Conservation (phyloP, 2,797 vertebrate genomes). For the Tapera naevia region DNA sequence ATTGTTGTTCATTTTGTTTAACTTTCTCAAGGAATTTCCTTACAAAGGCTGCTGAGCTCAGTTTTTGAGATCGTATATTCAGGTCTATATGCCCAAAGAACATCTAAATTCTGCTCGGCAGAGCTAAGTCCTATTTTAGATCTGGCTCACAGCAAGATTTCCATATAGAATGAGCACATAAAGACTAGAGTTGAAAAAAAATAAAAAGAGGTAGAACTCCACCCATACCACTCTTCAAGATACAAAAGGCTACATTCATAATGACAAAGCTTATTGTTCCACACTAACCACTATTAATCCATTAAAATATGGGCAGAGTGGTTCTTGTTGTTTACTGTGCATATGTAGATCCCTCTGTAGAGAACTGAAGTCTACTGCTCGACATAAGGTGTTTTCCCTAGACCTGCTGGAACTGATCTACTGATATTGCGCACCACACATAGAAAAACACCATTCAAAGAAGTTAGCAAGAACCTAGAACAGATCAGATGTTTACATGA, state of each 20-base stretch:
- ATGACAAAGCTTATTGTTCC: background rate
- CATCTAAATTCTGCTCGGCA: background rate
- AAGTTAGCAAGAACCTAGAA: background rate
- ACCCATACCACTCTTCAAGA: background rate
- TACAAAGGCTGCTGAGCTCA: background rate
- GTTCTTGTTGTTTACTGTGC: background rate
- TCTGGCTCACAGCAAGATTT: background rate
- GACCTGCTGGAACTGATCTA: background rate
- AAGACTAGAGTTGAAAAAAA: background rate
- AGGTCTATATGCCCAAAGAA: background rate
- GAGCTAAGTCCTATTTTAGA: background rate
- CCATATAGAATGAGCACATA: background rate
- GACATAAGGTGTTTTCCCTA: background rate
- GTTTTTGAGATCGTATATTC: background rate
- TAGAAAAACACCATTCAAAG: background rate
- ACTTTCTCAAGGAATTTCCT: background rate
- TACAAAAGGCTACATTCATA: background rate
- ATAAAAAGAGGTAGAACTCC: background rate
- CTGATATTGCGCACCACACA: background rate
- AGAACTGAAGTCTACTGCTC: background rate
- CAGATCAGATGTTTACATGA: background rate
- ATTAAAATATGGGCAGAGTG: background rate
- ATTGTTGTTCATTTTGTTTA: background rate
- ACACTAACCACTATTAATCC: background rate
- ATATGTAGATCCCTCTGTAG: background rate